Percentiles rank a stretch among this genome's conserved stretches.
phyloP scores from a whole-genome alignment of 2,797 vertebrate genomes.

The Protonibea diacanthus region DNA sequence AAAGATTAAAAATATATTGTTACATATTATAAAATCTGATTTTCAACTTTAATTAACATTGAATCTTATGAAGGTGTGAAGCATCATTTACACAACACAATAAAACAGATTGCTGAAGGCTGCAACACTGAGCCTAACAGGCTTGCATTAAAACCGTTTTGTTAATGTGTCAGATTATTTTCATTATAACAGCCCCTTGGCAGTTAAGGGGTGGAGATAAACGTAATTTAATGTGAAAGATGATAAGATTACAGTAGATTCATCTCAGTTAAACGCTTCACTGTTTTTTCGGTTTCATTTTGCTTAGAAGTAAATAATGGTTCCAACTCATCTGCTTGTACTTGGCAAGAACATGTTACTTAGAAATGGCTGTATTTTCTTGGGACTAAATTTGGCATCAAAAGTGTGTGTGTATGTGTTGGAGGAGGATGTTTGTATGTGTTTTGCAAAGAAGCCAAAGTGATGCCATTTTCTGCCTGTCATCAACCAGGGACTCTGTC shows the following conservation, averaged over 20 bases:
- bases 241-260: constrained; percentile 38
- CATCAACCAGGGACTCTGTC: constrained; percentile 68
- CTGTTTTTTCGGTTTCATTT: constrained; percentile 38
- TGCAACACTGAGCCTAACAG: not conserved
- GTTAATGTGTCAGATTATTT: constrained; percentile 31
- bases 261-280: constrained; percentile 40
- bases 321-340: constrained; percentile 51
- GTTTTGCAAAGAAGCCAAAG: constrained; percentile 74
- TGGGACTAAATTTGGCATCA: constrained; percentile 72
- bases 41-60: constrained; percentile 5
- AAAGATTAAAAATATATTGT: not conserved
- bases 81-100: constrained; percentile 6
- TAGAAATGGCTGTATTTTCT: constrained; percentile 69
- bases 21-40: not conserved
- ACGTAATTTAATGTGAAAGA: constrained; percentile 32
- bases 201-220: constrained; percentile 26
- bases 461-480: constrained; percentile 76
- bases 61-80: constrained; percentile 10
- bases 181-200: constrained; percentile 5
- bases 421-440: constrained; percentile 58
- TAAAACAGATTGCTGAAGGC: not conserved
- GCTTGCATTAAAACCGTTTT: constrained; percentile 30
- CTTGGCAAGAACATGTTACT: constrained; percentile 68
- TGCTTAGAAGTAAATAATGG: constrained; percentile 30
- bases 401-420: constrained; percentile 24